These are phyloP conservation scores for Hemicentrotus pulcherrimus DNA, from an alignment of 35 echinoderm and acorn worm species.

Conservation along the genomic window DNA sequence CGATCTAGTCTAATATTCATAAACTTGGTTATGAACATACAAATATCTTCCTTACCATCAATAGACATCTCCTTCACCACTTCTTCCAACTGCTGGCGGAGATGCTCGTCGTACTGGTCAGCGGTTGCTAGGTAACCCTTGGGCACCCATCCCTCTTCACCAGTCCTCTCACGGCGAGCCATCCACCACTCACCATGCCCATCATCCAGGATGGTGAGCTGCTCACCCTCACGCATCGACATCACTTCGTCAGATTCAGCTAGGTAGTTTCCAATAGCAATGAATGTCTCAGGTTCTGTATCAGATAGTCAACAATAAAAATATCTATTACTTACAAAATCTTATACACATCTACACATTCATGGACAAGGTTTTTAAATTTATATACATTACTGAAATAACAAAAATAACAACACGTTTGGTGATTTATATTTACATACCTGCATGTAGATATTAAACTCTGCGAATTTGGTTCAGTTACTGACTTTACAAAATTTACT, in stretches of 20 bases:
- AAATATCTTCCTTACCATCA: slow-evolving; percentile 53
- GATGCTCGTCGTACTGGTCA: slow-evolving; percentile 80
- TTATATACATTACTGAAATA: no score
- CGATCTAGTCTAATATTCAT: background rate
- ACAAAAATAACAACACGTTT: no score
- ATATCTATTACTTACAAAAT: background rate
- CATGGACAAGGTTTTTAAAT: no score
- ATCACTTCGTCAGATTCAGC: slow-evolving; percentile 93
- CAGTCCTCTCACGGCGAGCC: slow-evolving; percentile 67
- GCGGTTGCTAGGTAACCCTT: slow-evolving; percentile 85
- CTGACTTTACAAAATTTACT: no score
- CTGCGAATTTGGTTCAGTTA: no score
- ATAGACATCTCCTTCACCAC: slow-evolving; percentile 64
- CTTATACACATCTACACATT: background rate
- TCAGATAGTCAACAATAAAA: background rate
- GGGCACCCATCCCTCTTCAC: slow-evolving; percentile 98
- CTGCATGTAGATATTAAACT: no score
- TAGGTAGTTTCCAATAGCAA: slow-evolving; percentile 94
- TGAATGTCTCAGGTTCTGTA: slow-evolving; percentile 56
- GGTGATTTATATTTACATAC: no score
- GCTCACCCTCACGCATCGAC: slow-evolving; percentile 96
- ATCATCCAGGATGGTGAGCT: slow-evolving; percentile 78
- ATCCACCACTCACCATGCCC: slow-evolving; percentile 90
- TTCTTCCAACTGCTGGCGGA: slow-evolving; percentile 84
- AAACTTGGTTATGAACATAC: background rate